Percentiles rank a stretch among this genome's conserved stretches.
phyloP scores from a whole-genome alignment of 2,797 vertebrate species.

The Eidolon dupreanum region DNA sequence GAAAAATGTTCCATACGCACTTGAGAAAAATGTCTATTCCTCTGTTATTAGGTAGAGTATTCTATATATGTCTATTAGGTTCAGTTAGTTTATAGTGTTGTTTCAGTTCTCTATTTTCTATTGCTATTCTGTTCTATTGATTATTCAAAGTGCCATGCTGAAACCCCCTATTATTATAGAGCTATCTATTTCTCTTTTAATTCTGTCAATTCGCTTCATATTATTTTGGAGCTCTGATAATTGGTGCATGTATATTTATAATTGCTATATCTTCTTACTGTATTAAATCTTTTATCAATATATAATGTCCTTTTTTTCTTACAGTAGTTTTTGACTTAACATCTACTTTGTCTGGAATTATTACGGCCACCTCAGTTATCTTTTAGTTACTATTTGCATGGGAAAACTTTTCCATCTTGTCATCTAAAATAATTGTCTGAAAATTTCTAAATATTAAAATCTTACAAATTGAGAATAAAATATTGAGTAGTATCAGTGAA shows the following conservation, averaged over 20 bases:
- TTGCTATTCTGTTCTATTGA: not conserved
- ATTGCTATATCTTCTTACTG: not conserved
- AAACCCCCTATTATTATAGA: not conserved
- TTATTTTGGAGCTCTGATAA: not conserved
- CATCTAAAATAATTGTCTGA: not conserved
- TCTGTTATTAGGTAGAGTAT: not conserved
- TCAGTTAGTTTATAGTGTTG: not conserved
- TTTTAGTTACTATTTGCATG: not conserved
- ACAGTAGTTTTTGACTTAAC: not conserved
- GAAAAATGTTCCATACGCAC: not conserved
- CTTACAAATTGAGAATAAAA: not conserved
- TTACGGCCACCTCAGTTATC: not conserved
- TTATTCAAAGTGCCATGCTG: not conserved
- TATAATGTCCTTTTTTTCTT: not conserved
- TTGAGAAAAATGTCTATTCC: not conserved
- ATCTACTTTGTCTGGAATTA: not conserved
- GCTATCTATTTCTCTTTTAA: not conserved
- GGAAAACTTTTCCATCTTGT: not conserved
- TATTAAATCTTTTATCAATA: not conserved
- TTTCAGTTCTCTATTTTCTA: not conserved
- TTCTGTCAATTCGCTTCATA: not conserved
- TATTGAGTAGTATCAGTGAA: not conserved
- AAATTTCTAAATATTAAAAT: not conserved
- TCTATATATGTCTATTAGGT: not conserved
- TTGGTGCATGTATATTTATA: not conserved